phyloP scores from a whole-genome alignment of 2,888 invertebrate species.

The Steinernema hermaphroditum region DNA sequence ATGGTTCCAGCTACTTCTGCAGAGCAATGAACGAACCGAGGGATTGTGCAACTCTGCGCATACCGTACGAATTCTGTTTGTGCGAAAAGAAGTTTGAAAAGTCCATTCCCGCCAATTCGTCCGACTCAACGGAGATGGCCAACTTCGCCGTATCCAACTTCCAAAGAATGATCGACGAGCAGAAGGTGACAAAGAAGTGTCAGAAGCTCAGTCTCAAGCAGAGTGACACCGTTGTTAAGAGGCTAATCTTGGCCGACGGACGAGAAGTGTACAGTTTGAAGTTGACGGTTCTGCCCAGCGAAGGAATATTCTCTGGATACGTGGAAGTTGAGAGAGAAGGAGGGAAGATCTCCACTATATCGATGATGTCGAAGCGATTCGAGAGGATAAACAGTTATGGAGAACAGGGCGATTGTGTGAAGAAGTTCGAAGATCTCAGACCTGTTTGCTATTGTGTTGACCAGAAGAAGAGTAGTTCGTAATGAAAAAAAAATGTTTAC shows the following conservation, averaged over 20 bases:
- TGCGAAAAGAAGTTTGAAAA: slow-evolving; percentile 24
- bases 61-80: slow-evolving; percentile 45
- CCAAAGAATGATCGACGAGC: not conserved
- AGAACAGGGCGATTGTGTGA: not conserved
- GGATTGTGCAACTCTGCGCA: slow-evolving; percentile 40
- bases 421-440: not conserved
- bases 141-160: not conserved
- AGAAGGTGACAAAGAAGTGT: not conserved
- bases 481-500: no score
- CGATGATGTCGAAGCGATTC: not conserved
- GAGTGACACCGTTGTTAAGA: not conserved
- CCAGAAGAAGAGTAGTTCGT: no score
- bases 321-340: not conserved
- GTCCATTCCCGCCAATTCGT: not conserved
- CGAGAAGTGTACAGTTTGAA: not conserved
- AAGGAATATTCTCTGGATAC: slow-evolving; percentile 13
- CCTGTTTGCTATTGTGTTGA: not conserved
- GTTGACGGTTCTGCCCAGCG: not conserved
- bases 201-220: not conserved
- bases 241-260: not conserved
- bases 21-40: slow-evolving; percentile 18
- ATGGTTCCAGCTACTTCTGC: slow-evolving; percentile 3
- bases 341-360: not conserved
- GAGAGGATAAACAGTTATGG: not conserved
- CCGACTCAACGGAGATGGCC: not conserved